Base-by-base conservation (phyloP, 1,140 invertebrate species). In the Varroa destructor region DNA sequence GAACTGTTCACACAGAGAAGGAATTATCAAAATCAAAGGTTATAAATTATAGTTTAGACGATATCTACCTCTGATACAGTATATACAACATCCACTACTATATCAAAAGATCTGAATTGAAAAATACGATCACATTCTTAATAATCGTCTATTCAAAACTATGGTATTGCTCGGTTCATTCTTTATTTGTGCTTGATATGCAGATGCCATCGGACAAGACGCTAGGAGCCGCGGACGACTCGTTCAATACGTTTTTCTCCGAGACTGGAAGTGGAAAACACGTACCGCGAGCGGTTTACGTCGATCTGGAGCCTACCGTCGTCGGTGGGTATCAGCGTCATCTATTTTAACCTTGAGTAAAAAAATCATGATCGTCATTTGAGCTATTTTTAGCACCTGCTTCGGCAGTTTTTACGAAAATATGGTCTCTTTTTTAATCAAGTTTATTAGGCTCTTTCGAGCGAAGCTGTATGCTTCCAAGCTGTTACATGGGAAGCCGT, bases 241-340 rank as follows among this genome's bases (percentile, higher is more conserved):
- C 88, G 37, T 91, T 91, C 80, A 90, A 89, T 79, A 91, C 89
- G 6, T 92, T 92, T 80, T 92, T 92, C 83, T 89, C 87, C 75
- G 90, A 93, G 80, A 93, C 89, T 56, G 87, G 88, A 37, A 85
- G 88, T 58, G 90, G 88, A 70, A 91, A 91, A 78, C 89, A 91
- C 79, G 89, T 92, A 36, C 89, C 89, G 0, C 80, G 89, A 74
- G 89, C 89, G 8, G 87, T 82, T 57, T 91, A 90, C 78, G 88
- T 92, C 1, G 90, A 93, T 79, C 81, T 93, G 74, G 90, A 93
- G 79, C 89, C 90, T 10, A 91, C 89, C 74, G 89, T 90, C 36
- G 88, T 92, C 10, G 89, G 88, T 88, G 75, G 81, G 84, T 25
- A 25, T 25, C 25, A 25, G 25, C 25, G 25, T 25, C 25, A 25